Percentiles rank a stretch among this genome's conserved stretches.
These are phyloP conservation scores for Dissostichus mawsoni DNA, from an alignment of 2,113 vertebrate genomes.

Conservation along the genomic window DNA sequence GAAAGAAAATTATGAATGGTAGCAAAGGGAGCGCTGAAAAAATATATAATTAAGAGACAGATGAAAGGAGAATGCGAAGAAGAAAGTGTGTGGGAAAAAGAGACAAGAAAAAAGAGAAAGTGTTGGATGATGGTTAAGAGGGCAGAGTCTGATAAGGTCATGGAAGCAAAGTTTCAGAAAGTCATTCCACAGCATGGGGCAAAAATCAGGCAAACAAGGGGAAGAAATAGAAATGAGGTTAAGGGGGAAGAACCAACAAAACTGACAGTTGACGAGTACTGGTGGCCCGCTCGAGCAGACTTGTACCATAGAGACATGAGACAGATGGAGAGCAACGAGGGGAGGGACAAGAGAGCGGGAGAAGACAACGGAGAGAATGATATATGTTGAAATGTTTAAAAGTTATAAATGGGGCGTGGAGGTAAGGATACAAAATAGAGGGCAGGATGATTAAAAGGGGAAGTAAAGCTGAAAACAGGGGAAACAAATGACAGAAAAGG, in stretches of 20 bases:
- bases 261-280: constrained; percentile 52
- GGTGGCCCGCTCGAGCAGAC: constrained; percentile 42
- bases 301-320: constrained; percentile 36
- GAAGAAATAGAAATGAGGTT: constrained; percentile 48
- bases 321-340: constrained; percentile 36
- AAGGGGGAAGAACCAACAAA: constrained; percentile 21
- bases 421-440: constrained; percentile 10
- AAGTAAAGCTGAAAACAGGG: neutral
- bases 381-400: constrained; percentile 4
- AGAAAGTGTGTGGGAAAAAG: neutral
- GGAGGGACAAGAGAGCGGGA: constrained; percentile 6
- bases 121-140: neutral
- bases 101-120: constrained; percentile 17
- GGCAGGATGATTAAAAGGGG: neutral
- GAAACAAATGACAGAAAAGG: neutral
- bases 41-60: constrained; percentile 18
- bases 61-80: constrained; percentile 30
- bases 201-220: constrained; percentile 26
- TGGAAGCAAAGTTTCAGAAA: constrained; percentile 29
- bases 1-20: constrained; percentile 26
- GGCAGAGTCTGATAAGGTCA: constrained; percentile 36
- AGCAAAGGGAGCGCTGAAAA: constrained; percentile 14
- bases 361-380: constrained; percentile 16
- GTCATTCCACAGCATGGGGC: neutral
- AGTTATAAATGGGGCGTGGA: constrained; percentile 6